Percentiles rank a stretch among this genome's conserved stretches.
phyloP scores from a whole-genome alignment of 2,113 vertebrate species.

The Peromyscus polionotus region DNA sequence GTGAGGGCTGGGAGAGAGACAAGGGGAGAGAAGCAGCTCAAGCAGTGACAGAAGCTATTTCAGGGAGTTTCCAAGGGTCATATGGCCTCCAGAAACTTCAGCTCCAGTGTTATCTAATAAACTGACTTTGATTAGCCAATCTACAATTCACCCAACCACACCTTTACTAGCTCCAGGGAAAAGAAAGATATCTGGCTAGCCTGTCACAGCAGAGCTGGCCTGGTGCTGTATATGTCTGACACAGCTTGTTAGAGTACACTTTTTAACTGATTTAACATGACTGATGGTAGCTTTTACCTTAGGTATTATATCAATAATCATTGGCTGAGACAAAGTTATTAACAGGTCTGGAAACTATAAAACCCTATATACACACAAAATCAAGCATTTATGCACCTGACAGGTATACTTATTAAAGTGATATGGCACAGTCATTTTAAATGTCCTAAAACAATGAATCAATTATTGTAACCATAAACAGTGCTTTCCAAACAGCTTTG shows the following conservation, averaged over 20 bases:
- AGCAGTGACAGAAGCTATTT: rapidly evolving
- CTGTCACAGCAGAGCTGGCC: neutral
- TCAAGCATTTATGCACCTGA: neutral
- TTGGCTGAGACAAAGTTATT: neutral
- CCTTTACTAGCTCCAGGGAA: neutral
- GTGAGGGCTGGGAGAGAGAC: neutral
- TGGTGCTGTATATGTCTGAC: neutral
- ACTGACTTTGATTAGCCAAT: neutral
- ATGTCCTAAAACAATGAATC: neutral
- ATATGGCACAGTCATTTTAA: neutral
- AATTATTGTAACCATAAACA: slow-evolving; percentile 30
- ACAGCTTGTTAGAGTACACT: neutral
- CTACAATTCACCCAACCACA: neutral
- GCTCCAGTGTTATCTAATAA: neutral
- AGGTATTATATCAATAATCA: neutral
- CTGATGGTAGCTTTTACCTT: slow-evolving; percentile 29
- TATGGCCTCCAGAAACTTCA: neutral
- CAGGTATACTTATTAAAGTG: neutral
- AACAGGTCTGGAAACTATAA: neutral
- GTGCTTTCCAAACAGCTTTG: slow-evolving; percentile 60
- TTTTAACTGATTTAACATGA: neutral
- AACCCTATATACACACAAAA: neutral
- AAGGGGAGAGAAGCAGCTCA: neutral
- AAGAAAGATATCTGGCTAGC: neutral
- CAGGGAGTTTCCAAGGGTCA: neutral